phyloP scores from a whole-genome alignment of 1,140 invertebrate genomes.

The Tetragnatha versicolor region DNA sequence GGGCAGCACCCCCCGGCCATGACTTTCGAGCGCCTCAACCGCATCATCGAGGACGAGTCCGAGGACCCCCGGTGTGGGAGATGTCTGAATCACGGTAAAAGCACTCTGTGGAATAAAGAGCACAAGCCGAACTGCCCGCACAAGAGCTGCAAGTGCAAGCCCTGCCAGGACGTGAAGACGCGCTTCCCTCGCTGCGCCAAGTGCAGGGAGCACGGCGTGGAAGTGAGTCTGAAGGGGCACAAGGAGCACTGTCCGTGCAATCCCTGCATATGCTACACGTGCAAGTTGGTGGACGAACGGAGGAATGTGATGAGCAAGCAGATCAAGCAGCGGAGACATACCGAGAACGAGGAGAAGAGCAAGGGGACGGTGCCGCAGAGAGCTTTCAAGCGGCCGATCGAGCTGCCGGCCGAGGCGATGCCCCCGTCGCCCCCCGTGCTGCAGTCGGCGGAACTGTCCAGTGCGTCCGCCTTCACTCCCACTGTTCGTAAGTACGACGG shows the following conservation, averaged over 20 bases:
- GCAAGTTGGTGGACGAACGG: constrained; percentile 77
- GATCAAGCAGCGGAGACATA: constrained; percentile 75
- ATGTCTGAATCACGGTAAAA: no score
- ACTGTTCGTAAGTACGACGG: background rate
- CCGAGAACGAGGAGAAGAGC: constrained; percentile 67
- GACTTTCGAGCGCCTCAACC: no score
- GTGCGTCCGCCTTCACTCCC: background rate
- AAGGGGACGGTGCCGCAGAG: background rate
- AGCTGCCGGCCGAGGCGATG: no score
- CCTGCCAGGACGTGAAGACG: background rate
- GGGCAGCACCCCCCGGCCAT: no score
- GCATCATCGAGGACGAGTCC: no score
- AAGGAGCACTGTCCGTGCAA: background rate
- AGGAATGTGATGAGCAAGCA: constrained; percentile 81
- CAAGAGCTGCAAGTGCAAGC: background rate
- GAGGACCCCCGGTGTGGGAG: no score
- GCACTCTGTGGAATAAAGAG: no score
- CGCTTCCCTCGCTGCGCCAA: background rate
- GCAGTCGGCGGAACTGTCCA: no score
- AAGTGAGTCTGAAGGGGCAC: background rate
- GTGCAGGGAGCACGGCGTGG: background rate
- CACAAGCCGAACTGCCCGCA: no score
- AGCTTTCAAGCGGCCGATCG: no score
- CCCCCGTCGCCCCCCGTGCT: no score
- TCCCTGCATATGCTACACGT: constrained; percentile 79